Evolutionary conservation across 1,140 invertebrate species (phyloP).

Genomic region (Lordiphosa collinella): DNA sequence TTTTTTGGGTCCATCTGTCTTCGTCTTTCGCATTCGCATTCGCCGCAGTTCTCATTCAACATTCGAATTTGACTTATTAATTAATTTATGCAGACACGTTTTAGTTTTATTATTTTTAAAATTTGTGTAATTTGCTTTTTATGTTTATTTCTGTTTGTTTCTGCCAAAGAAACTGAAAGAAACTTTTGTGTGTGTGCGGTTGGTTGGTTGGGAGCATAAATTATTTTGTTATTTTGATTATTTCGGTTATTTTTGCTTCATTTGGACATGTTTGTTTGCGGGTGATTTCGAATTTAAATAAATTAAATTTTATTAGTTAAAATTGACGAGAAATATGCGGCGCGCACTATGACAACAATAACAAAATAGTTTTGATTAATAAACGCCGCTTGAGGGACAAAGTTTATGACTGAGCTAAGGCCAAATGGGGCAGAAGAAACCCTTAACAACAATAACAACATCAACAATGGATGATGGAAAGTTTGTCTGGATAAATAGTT

Average conservation of each 20-base stretch:
- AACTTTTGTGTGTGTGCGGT: slow-evolving; percentile 25
- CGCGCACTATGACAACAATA: slow-evolving; percentile 59
- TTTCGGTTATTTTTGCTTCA: slow-evolving; percentile 30
- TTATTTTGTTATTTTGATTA: slow-evolving; percentile 42
- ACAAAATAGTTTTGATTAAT: slow-evolving; percentile 73
- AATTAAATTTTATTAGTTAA: slow-evolving; percentile 76
- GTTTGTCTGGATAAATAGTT: slow-evolving; percentile 9
- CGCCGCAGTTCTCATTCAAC: slow-evolving; percentile 15
- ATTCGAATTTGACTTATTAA: slow-evolving; percentile 77
- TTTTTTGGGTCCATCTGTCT: slow-evolving; percentile 15
- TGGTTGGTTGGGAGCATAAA: slow-evolving; percentile 64
- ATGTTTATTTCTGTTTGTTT: slow-evolving; percentile 38
- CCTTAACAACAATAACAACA: no score
- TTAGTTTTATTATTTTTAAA: slow-evolving; percentile 78
- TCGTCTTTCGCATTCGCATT: slow-evolving; percentile 29
- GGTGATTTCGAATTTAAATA: slow-evolving; percentile 64
- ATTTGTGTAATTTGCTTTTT: slow-evolving; percentile 72
- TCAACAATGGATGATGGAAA: slow-evolving; percentile 43
- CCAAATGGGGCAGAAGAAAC: no score
- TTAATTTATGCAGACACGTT: slow-evolving; percentile 80
- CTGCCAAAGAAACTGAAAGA: slow-evolving; percentile 18
- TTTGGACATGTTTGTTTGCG: slow-evolving; percentile 43
- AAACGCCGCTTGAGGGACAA: slow-evolving; percentile 36
- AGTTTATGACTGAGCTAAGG: slow-evolving; percentile 33
- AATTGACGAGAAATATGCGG: slow-evolving; percentile 70